phyloP scores from a whole-genome alignment of 2,797 vertebrate species.

The Pseudochirops corinnae region DNA sequence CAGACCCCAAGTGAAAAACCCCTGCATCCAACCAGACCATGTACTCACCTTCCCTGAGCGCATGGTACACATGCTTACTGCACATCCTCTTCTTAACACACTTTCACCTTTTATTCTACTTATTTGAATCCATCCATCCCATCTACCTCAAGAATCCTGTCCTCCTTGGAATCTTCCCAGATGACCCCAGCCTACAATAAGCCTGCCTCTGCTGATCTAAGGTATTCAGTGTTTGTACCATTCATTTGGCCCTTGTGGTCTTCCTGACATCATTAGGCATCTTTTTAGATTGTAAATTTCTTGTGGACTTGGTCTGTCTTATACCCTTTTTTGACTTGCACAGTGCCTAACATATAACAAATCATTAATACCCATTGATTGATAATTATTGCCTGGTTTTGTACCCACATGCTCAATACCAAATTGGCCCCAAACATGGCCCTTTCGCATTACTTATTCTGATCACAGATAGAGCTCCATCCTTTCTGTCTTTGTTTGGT shows the following conservation, averaged over 20 bases:
- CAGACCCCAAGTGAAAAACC: not conserved
- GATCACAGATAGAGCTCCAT: slow-evolving; percentile 34
- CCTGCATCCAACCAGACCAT: not conserved
- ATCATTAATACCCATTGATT: not conserved
- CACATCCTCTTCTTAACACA: not conserved
- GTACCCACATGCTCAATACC: slow-evolving; percentile 57
- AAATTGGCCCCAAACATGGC: slow-evolving; percentile 22
- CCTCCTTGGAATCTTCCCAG: not conserved
- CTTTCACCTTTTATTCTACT: not conserved
- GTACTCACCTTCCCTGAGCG: not conserved
- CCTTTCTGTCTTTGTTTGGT: slow-evolving; percentile 66
- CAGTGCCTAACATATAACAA: not conserved
- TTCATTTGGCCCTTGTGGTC: not conserved
- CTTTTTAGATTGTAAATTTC: not conserved
- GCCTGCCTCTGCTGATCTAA: not conserved
- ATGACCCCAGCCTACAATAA: not conserved
- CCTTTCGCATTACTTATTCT: slow-evolving; percentile 5
- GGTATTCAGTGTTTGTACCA: not conserved
- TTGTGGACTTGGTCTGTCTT: not conserved
- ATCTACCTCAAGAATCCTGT: not conserved
- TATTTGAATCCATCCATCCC: not conserved
- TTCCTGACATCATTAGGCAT: not conserved
- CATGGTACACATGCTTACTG: not conserved
- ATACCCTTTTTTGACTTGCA: not conserved
- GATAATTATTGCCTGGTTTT: not conserved